Evolutionary conservation across 2,888 invertebrate species (phyloP).

Genomic region (Acrobasis repandana): DNA sequence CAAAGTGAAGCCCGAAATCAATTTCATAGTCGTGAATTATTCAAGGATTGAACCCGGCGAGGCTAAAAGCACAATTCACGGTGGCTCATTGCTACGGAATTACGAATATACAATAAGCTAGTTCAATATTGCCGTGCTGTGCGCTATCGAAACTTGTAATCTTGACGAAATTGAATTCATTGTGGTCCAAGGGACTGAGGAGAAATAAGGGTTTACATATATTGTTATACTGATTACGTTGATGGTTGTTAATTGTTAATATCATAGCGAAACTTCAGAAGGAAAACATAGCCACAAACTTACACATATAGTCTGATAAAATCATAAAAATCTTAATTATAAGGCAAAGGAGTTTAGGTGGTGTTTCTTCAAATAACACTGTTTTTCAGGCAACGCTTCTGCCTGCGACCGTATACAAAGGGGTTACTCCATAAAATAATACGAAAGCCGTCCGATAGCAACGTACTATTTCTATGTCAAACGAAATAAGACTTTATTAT

Average conservation of each 20-base stretch:
- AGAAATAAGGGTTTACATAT: not conserved
- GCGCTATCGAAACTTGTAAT: slow-evolving; percentile 15
- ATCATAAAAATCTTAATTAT: not conserved
- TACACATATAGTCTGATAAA: not conserved
- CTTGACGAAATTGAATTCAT: slow-evolving; percentile 10
- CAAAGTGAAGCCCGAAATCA: slow-evolving; percentile 14
- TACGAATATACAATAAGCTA: slow-evolving; percentile 22
- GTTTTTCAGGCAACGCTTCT: too few species aligned
- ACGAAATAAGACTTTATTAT: too few species aligned
- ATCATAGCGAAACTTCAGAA: too few species aligned
- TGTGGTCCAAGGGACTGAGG: not conserved
- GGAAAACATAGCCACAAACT: too few species aligned
- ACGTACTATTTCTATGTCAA: too few species aligned
- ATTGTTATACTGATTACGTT: too few species aligned
- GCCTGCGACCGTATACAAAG: too few species aligned
- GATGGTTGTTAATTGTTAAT: too few species aligned
- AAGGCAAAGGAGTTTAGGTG: too few species aligned
- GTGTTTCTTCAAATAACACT: too few species aligned
- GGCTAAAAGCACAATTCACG: slow-evolving; percentile 23
- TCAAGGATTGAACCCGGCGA: slow-evolving; percentile 10
- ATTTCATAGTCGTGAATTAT: slow-evolving; percentile 21
- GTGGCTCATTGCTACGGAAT: slow-evolving; percentile 21
- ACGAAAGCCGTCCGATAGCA: too few species aligned
- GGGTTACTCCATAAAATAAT: too few species aligned
- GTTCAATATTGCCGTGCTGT: slow-evolving; percentile 19